A percentile compares a stretch with the other conserved stretches of the same genome.
phyloP scores from a whole-genome alignment of 2,797 vertebrate genomes.

The Artibeus jamaicensis region DNA sequence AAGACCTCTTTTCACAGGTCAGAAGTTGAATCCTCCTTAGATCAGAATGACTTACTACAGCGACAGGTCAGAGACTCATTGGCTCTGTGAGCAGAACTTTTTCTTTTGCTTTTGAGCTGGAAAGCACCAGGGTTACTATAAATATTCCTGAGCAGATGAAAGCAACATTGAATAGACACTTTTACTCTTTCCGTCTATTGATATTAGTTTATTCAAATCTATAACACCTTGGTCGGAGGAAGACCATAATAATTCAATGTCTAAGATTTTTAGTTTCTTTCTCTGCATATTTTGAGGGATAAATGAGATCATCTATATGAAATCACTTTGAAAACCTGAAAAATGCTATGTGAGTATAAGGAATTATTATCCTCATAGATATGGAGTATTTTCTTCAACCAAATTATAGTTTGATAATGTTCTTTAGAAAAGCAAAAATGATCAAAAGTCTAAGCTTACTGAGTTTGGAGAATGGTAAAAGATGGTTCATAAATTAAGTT shows the following conservation, averaged over 20 bases:
- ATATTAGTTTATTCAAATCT: constrained; percentile 43
- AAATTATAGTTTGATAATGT: not conserved
- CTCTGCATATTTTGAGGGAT: not conserved
- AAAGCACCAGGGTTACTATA: constrained; percentile 26
- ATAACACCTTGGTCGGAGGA: not conserved
- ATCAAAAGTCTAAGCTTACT: not conserved
- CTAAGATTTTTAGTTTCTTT: not conserved
- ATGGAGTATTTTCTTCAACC: not conserved
- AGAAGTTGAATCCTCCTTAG: constrained; percentile 65
- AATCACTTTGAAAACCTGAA: constrained; percentile 26
- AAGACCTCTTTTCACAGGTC: constrained; percentile 68
- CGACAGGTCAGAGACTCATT: constrained; percentile 48
- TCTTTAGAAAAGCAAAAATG: constrained; percentile 13
- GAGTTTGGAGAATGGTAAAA: not conserved
- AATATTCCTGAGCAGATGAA: constrained; percentile 48
- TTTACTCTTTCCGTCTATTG: constrained; percentile 38
- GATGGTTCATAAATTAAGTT: not conserved
- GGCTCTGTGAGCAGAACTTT: constrained; percentile 41
- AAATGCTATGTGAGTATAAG: constrained; percentile 1
- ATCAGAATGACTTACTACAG: constrained; percentile 57
- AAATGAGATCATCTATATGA: constrained; percentile 1
- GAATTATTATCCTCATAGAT: not conserved
- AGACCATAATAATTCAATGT: not conserved
- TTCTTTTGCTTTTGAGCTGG: constrained; percentile 51
- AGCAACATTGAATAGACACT: not conserved